These are phyloP conservation scores for Platysteira castanea DNA, from an alignment of 2,113 vertebrate species.

Conservation along the genomic window DNA sequence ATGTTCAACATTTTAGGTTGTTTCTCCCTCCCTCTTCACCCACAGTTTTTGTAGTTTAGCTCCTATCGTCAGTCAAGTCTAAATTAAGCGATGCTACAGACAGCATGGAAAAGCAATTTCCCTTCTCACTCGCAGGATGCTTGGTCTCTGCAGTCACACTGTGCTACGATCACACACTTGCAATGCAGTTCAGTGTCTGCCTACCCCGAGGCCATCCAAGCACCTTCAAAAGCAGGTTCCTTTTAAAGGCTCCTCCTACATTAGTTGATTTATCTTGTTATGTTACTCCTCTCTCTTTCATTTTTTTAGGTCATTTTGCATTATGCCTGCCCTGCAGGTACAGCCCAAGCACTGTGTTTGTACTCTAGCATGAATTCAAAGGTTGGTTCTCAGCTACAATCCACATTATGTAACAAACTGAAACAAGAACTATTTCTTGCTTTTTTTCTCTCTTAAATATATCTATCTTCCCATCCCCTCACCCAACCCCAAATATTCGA, in stretches of 20 bases:
- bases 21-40: neutral
- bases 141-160: neutral
- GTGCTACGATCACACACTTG: neutral
- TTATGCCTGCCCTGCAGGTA: neutral
- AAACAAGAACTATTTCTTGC: neutral
- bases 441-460: neutral
- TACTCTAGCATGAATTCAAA: neutral
- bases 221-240: neutral
- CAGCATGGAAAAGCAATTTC: neutral
- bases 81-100: neutral
- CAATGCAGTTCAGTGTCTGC: neutral
- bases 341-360: neutral
- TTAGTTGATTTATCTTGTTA: neutral
- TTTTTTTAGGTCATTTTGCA: neutral
- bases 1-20: neutral
- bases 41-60: neutral
- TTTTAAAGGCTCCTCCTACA: neutral
- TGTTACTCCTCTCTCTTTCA: neutral
- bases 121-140: neutral
- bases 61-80: neutral
- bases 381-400: neutral
- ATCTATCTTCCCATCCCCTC: neutral
- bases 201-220: neutral
- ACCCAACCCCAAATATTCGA: fast-evolving
- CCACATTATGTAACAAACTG: neutral